Conservation (phyloP, 2,113 vertebrate genomes). For the Tachycineta bicolor region DNA sequence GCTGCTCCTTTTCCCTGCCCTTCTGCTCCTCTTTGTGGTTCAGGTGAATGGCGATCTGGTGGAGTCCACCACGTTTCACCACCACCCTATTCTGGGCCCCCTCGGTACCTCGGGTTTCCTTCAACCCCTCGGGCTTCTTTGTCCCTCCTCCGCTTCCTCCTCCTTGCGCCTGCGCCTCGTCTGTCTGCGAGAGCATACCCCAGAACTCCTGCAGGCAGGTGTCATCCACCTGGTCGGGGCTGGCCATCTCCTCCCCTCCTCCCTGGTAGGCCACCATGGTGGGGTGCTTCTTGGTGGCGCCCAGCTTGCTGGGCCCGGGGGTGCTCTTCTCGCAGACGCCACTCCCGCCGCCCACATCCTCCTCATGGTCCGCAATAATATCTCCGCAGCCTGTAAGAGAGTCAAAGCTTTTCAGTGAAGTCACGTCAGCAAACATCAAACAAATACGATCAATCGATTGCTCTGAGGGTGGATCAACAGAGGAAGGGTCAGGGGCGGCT, state of each 20-base stretch:
- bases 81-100: constrained; percentile 66
- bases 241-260: constrained; percentile 98
- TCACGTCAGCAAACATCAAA: constrained; percentile 95
- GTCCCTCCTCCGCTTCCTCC: constrained; percentile 57
- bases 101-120: constrained; percentile 76
- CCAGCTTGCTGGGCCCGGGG: constrained; percentile 67
- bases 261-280: constrained; percentile 93
- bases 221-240: constrained; percentile 92
- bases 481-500: constrained; percentile 81
- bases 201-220: constrained; percentile 93
- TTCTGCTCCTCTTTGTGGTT: constrained; percentile 80
- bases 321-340: constrained; percentile 62
- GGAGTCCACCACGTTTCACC: constrained; percentile 65
- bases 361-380: constrained; percentile 96
- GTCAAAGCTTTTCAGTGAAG: constrained; percentile 99
- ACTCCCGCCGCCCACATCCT: constrained; percentile 84
- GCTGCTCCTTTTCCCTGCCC: constrained; percentile 79
- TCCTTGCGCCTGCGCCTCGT: constrained; percentile 42
- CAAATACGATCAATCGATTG: constrained; percentile 88
- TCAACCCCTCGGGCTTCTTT: constrained; percentile 71
- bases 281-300: constrained; percentile 78
- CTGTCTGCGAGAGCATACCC: constrained; percentile 91
- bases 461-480: constrained; percentile 90
- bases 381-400: constrained; percentile 98
- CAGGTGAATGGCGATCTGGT: constrained; percentile 71